Evolutionary conservation across 1,140 invertebrate species (phyloP), one percentile per base, ranked within the genome.

Genomic region (Vollenhovia emeryi): DNA sequence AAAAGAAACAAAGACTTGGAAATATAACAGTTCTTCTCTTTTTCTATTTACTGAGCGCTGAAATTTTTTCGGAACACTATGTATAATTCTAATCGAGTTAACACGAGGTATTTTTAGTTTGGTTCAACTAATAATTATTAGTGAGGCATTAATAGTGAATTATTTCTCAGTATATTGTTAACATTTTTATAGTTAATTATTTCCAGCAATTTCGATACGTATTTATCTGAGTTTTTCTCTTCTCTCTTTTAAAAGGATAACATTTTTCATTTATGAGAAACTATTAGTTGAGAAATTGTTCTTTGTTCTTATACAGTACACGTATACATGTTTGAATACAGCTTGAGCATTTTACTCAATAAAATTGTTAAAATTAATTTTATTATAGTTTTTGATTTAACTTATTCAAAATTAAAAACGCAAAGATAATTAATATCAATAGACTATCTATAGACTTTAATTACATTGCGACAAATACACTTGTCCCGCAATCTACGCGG

Each of bases 21-120:
- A n/a, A 33, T n/a, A n/a, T n/a, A n/a, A n/a, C n/a, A n/a, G n/a
- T n/a, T n/a, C n/a, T n/a, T n/a, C n/a, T 33, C 11, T 45, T 21
- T 48, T 62, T 78, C 62, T 8, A 24, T 64, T 45, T 15, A 60
- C 5, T 76, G 57, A 78, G 8, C 6, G 6, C 18, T 78, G n/a
- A 78, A 78, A 3, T 8, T 59, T 74, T 74, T 59, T 62, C 57
- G 24, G 40, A 15, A 64, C 59, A 76, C 55, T 7, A 43, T 76
- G 24, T 62, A 15, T 24, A 64, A 45, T 48, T 24, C 11, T 64
- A 62, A 48, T 30, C 8, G 1, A 48, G n/a, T 62, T 18, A 62
- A 27, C 30, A 76, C 6, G 40, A 76, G 74, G 40, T 76, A 76
- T 62, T 33, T 78, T 33, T 76, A 78, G n/a, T 76, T 60, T 30